A percentile compares a stretch with the other conserved stretches of the same genome.
Conservation (phyloP, 2,113 vertebrate genomes). For the Vireo altiloquus region DNA sequence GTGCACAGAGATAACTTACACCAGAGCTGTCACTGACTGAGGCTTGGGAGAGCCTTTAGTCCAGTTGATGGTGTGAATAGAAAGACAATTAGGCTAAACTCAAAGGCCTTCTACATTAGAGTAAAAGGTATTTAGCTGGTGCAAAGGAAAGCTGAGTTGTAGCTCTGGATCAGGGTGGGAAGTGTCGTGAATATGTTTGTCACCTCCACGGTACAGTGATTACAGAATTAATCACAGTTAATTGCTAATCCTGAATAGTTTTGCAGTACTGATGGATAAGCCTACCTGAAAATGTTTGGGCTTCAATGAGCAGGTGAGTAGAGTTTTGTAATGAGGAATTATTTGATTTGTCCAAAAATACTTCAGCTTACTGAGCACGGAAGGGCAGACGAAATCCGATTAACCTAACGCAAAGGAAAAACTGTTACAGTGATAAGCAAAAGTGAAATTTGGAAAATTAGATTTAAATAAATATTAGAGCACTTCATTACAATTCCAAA, state of each 20-base stretch:
- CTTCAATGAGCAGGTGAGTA: background rate
- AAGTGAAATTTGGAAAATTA: background rate
- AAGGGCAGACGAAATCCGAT: background rate
- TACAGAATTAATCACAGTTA: background rate
- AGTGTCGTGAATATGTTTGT: background rate
- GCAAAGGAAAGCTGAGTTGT: background rate
- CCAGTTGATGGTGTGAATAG: background rate
- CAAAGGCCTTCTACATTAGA: background rate
- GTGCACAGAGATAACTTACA: background rate
- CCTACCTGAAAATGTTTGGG: background rate
- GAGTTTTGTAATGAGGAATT: background rate
- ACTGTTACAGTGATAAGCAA: background rate
- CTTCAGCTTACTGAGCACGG: background rate
- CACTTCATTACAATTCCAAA: background rate
- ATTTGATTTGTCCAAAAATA: background rate
- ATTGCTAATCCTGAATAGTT: background rate
- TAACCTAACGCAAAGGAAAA: background rate
- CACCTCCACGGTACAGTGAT: background rate
- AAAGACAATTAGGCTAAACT: background rate
- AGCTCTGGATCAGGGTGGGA: background rate
- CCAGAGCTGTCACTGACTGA: background rate
- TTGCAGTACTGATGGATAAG: background rate
- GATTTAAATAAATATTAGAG: background rate
- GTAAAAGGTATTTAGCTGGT: background rate
- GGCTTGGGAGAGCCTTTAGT: background rate